Conservation (phyloP, 2,888 invertebrate genomes). For the Pollenia amentaria region DNA sequence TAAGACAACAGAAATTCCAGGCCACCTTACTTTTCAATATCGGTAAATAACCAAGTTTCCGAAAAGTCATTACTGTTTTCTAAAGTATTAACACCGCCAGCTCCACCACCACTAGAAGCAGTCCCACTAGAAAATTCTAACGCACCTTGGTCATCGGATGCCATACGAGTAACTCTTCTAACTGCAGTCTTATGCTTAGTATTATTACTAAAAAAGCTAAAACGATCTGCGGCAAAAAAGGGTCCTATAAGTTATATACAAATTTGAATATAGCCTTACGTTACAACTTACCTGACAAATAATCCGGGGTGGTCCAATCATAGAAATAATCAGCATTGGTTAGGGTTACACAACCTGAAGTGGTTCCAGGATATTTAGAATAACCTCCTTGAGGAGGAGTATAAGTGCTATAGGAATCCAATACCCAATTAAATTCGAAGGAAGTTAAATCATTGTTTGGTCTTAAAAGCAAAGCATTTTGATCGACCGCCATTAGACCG, state of each 20-base stretch:
- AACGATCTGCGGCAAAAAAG: conserved; percentile 44
- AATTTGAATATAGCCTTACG: neutral
- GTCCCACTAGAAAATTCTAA: neutral
- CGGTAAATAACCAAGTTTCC: conserved; percentile 89
- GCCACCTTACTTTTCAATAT: conserved; percentile 80
- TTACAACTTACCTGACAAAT: conserved; percentile 54
- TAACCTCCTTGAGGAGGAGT: conserved; percentile 83
- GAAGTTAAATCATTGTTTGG: conserved; percentile 86
- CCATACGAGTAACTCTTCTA: neutral
- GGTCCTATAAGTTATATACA: conserved; percentile 21
- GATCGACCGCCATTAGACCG: conserved; percentile 94
- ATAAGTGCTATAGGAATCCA: conserved; percentile 87
- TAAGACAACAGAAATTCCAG: too few relatives aligned
- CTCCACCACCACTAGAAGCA: neutral
- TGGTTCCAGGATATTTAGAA: conserved; percentile 81
- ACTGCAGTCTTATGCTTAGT: conserved; percentile 44
- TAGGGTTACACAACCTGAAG: conserved; percentile 81
- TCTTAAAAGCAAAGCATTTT: conserved; percentile 90
- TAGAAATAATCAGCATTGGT: conserved; percentile 82
- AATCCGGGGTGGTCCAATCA: conserved; percentile 78
- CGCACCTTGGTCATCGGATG: neutral
- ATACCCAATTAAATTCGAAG: conserved; percentile 87
- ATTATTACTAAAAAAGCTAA: conserved; percentile 15
- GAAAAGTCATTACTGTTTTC: conserved; percentile 87
- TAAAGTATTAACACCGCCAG: conserved; percentile 5